phyloP scores from a whole-genome alignment of 1,140 invertebrate species.

The Chrysoperla carnea region DNA sequence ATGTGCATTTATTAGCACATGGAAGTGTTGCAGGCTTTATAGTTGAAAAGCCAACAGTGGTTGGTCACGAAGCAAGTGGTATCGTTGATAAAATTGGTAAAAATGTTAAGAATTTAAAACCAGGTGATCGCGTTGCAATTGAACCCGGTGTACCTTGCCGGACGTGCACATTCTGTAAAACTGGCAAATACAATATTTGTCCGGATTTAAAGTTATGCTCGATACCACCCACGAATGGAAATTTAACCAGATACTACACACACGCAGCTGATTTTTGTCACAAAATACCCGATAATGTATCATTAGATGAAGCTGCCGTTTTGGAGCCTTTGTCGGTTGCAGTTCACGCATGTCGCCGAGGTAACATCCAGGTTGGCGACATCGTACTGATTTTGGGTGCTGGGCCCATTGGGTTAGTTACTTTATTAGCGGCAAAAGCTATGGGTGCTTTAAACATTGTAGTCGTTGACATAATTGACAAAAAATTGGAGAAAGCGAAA shows the following conservation, averaged over 20 bases:
- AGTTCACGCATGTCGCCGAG: constrained; percentile 75
- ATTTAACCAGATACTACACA: constrained; percentile 60
- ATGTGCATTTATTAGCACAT: constrained; percentile 77
- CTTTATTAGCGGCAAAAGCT: constrained; percentile 59
- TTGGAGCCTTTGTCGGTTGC: constrained; percentile 78
- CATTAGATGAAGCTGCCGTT: constrained; percentile 75
- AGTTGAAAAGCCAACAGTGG: constrained; percentile 67
- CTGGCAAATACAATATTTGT: constrained; percentile 75
- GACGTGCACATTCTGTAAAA: constrained; percentile 62
- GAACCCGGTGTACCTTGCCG: constrained; percentile 79
- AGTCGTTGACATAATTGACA: constrained; percentile 61
- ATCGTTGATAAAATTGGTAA: constrained; percentile 47
- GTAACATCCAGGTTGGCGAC: constrained; percentile 47
- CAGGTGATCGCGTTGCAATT: constrained; percentile 72
- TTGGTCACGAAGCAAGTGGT: constrained; percentile 78
- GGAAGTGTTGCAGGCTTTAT: constrained; percentile 73
- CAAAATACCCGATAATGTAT: constrained; percentile 70
- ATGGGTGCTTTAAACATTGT: constrained; percentile 65
- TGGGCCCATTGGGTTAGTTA: constrained; percentile 75
- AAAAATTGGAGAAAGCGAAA: constrained; percentile 56
- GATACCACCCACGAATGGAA: constrained; percentile 73
- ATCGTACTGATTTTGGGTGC: constrained; percentile 70
- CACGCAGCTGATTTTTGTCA: constrained; percentile 78
- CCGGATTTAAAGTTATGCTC: constrained; percentile 65
- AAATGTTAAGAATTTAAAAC: constrained; percentile 54